These are phyloP conservation scores for Amblyjoppa fuscipennis DNA, from an alignment of 2,888 invertebrate species.

Conservation along the genomic window DNA sequence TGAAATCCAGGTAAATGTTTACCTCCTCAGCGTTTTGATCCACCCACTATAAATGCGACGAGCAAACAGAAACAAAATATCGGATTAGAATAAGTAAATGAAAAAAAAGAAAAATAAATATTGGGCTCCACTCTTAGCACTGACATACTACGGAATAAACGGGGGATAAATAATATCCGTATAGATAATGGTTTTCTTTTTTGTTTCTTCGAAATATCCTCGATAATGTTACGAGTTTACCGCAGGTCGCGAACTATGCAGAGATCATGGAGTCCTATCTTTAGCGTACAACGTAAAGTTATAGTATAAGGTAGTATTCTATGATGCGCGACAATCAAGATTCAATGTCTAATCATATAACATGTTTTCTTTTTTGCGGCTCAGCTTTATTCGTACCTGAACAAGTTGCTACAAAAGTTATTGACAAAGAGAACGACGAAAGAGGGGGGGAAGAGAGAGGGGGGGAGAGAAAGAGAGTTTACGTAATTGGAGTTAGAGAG, in stretches of 20 bases:
- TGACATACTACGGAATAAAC: slow-evolving; percentile 29
- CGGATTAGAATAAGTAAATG: slow-evolving; percentile 63
- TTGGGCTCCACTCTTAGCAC: slow-evolving; percentile 22
- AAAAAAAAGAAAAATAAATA: slow-evolving; percentile 16
- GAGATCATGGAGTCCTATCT: slow-evolving; percentile 30
- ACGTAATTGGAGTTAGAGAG: slow-evolving; percentile 40
- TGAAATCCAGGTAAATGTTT: slow-evolving; percentile 77
- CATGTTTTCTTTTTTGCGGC: slow-evolving; percentile 26
- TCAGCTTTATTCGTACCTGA: slow-evolving; percentile 65
- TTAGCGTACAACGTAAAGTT: background rate
- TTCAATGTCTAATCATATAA: slow-evolving; percentile 42
- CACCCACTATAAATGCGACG: slow-evolving; percentile 88
- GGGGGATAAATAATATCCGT: slow-evolving; percentile 47
- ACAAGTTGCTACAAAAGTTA: slow-evolving; percentile 61
- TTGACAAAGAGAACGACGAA: slow-evolving; percentile 27
- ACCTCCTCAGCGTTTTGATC: slow-evolving; percentile 90
- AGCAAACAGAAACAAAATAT: slow-evolving; percentile 72
- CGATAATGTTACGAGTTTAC: background rate
- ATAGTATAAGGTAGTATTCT: slow-evolving; percentile 7
- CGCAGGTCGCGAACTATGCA: slow-evolving; percentile 20
- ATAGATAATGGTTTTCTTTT: slow-evolving; percentile 25
- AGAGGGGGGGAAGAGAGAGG: background rate
- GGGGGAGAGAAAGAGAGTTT: slow-evolving; percentile 2
- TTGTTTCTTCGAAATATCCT: background rate
- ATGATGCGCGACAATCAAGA: slow-evolving; percentile 15